These are phyloP conservation scores for Crotalus viridis DNA, from an alignment of 2,113 vertebrate species.

Conservation along the genomic window DNA sequence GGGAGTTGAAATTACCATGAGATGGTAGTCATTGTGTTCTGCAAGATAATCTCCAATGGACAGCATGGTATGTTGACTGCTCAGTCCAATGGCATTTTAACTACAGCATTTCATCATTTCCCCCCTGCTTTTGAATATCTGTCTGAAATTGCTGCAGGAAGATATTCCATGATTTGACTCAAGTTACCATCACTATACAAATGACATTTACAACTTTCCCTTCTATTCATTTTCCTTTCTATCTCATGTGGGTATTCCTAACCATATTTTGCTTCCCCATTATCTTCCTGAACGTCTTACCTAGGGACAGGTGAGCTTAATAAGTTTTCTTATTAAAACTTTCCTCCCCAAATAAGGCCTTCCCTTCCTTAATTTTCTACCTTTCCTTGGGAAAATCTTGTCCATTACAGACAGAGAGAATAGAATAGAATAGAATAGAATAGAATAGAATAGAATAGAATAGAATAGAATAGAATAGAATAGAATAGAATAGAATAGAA, in stretches of 20 bases:
- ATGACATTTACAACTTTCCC: background rate
- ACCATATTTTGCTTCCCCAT: background rate
- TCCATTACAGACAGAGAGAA: background rate
- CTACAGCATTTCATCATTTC: background rate
- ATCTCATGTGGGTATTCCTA: background rate
- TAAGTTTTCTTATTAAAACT: background rate
- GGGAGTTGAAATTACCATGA: background rate
- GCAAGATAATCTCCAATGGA: background rate
- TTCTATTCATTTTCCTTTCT: background rate
- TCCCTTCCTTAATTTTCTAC: background rate
- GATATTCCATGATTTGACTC: background rate
- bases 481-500: too few species aligned
- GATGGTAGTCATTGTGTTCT: background rate
- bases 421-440: too few species aligned
- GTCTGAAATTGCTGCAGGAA: background rate
- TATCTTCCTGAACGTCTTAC: background rate
- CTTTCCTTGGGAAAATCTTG: background rate
- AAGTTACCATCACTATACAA: background rate
- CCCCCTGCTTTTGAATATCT: background rate
- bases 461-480: too few species aligned
- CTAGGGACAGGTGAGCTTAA: background rate
- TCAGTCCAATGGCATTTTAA: background rate
- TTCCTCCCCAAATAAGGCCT: background rate
- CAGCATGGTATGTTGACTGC: background rate
- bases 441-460: too few species aligned